These are phyloP conservation scores for Parnassius orleans DNA, from an alignment of 2,888 invertebrate genomes.

Conservation along the genomic window DNA sequence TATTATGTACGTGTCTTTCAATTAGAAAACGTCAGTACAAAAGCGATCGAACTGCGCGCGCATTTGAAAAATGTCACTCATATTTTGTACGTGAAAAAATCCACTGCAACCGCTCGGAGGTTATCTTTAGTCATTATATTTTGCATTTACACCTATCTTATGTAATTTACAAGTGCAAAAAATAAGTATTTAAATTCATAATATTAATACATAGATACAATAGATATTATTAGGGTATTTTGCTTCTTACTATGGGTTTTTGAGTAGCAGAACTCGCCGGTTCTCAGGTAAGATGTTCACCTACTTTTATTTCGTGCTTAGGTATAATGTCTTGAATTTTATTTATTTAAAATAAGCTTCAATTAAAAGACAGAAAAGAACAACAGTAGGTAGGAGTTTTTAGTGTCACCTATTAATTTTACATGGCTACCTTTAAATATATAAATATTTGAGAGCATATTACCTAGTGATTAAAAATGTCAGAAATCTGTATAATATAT, in stretches of 20 bases:
- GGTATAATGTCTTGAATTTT: too few relatives aligned
- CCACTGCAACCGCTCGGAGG: constrained; percentile 44
- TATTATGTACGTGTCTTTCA: neutral
- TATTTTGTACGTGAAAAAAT: constrained; percentile 53
- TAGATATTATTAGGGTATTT: neutral
- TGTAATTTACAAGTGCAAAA: constrained; percentile 27
- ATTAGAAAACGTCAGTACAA: constrained; percentile 17
- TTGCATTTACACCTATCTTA: constrained; percentile 10
- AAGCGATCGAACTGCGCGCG: constrained; percentile 73
- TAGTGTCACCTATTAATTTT: too few relatives aligned
- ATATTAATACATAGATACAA: too few relatives aligned
- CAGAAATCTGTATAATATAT: too few relatives aligned
- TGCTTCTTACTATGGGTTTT: constrained; percentile 14
- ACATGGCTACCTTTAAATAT: too few relatives aligned
- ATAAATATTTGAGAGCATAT: too few relatives aligned
- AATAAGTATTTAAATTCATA: neutral
- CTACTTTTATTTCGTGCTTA: too few relatives aligned
- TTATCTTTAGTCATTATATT: constrained; percentile 41
- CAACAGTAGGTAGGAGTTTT: too few relatives aligned
- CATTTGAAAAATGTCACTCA: constrained; percentile 50
- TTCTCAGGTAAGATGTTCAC: constrained; percentile 2
- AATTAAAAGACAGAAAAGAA: too few relatives aligned
- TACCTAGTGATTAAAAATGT: too few relatives aligned
- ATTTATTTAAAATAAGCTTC: too few relatives aligned
- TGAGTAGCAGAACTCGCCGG: constrained; percentile 10